Percentiles rank a stretch among this genome's conserved stretches.
phyloP scores from a whole-genome alignment of 2,888 invertebrate species.

The Platycheirus rosarum region DNA sequence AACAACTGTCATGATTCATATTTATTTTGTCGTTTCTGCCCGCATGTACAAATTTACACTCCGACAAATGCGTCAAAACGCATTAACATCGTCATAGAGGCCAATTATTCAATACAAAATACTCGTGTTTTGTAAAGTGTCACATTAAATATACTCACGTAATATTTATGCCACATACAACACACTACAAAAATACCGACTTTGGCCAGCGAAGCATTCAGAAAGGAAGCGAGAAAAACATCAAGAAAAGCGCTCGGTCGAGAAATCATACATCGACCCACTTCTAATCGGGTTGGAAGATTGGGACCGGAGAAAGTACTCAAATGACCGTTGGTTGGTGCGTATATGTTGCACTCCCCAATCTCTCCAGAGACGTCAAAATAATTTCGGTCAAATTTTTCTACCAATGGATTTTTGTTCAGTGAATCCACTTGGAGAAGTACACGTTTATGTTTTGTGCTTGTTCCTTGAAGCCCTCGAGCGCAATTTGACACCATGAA shows the following conservation, averaged over 20 bases:
- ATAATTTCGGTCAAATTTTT: constrained; percentile 68
- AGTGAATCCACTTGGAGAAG: constrained; percentile 69
- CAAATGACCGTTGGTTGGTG: constrained; percentile 24
- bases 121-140: constrained; percentile 73
- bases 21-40: constrained; percentile 50
- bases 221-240: constrained; percentile 49
- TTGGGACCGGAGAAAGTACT: constrained; percentile 58
- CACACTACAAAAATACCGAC: constrained; percentile 43
- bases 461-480: constrained; percentile 55
- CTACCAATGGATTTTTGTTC: constrained; percentile 58
- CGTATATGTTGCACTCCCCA: constrained; percentile 17
- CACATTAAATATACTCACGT: constrained; percentile 67
- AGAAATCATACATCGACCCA: constrained; percentile 34
- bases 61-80: constrained; percentile 81
- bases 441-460: constrained; percentile 59
- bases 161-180: constrained; percentile 48
- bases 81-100: constrained; percentile 83
- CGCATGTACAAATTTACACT: constrained; percentile 57
- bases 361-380: constrained; percentile 56
- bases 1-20: constrained; percentile 72
- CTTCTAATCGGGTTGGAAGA: constrained; percentile 26
- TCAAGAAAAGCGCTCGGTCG: constrained; percentile 43
- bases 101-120: constrained; percentile 79
- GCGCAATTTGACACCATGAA: constrained; percentile 70
- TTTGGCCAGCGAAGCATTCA: constrained; percentile 29